A percentile compares a stretch with the other conserved stretches of the same genome.
phyloP scores from a whole-genome alignment of 2,797 vertebrate genomes.

The Numenius phaeopus region DNA sequence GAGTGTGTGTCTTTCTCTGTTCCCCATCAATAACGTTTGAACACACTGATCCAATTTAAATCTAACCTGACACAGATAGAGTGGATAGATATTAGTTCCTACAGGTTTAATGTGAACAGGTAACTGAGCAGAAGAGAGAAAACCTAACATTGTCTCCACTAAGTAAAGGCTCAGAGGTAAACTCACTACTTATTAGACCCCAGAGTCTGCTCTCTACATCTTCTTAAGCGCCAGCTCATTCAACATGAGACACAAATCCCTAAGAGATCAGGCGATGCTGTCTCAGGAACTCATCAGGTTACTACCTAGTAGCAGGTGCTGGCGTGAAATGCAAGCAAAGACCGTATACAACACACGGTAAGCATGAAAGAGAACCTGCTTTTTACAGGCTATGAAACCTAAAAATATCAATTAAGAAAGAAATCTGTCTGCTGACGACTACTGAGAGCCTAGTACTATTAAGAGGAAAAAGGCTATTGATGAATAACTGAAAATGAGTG shows the following conservation, averaged over 20 bases:
- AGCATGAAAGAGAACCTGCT: not conserved
- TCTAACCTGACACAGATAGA: not conserved
- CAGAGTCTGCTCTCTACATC: not conserved
- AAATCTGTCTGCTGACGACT: not conserved
- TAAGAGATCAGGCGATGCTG: accelerated
- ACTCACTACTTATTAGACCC: not conserved
- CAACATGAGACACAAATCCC: not conserved
- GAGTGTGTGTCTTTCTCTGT: not conserved
- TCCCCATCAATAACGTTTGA: not conserved
- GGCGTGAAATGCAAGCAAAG: not conserved
- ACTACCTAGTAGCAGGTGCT: not conserved
- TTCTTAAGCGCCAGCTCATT: not conserved
- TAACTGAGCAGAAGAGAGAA: not conserved
- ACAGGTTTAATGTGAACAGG: not conserved
- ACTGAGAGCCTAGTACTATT: not conserved
- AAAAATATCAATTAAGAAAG: not conserved
- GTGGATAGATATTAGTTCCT: not conserved
- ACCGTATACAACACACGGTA: not conserved
- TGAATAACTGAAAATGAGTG: not conserved
- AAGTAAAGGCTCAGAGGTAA: not conserved
- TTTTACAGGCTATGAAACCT: not conserved
- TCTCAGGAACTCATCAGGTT: not conserved
- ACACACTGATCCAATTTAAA: not conserved
- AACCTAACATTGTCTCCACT: not conserved
- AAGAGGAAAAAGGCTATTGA: not conserved